Conservation (phyloP, 92 coral and sea anemone species). For the Isaurus tuberculatus region DNA sequence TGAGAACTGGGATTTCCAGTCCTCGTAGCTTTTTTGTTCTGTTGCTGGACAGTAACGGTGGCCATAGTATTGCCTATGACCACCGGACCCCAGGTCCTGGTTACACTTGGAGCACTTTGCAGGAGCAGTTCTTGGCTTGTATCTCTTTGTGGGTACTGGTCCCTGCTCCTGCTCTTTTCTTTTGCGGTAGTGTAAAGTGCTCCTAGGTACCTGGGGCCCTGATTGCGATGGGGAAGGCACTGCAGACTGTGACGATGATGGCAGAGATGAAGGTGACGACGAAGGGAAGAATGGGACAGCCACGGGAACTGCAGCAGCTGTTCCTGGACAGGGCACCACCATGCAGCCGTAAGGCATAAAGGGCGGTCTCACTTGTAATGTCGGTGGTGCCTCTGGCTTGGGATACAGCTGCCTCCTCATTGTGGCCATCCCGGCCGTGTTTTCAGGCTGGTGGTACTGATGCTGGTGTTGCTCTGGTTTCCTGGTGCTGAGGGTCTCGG, state of each 20-base stretch:
- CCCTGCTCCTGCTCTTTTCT: constrained; percentile 22
- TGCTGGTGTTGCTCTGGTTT: constrained; percentile 8
- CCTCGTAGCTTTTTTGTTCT: background rate
- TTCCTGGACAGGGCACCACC: constrained; percentile 1
- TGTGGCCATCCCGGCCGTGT: constrained; percentile 40
- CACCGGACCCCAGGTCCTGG: background rate
- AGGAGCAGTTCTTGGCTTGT: constrained; percentile 43
- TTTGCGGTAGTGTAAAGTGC: background rate
- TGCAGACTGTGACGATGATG: background rate
- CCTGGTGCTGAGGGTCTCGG: constrained; percentile 8
- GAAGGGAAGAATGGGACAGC: background rate
- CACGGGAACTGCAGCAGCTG: constrained; percentile 17
- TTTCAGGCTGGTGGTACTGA: constrained; percentile 27
- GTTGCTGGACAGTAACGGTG: constrained; percentile 28
- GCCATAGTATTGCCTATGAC: constrained; percentile 44
- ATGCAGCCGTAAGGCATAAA: background rate
- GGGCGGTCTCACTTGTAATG: background rate
- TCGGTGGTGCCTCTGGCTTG: background rate
- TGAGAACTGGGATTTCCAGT: background rate
- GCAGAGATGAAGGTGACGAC: background rate
- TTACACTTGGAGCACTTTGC: constrained; percentile 8
- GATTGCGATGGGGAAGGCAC: background rate
- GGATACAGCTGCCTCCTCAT: constrained; percentile 13
- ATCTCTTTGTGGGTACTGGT: background rate
- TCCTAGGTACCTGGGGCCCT: background rate